phyloP scores from a whole-genome alignment of 2,888 invertebrate genomes.

The Cataglyphis rosenhaueri region DNA sequence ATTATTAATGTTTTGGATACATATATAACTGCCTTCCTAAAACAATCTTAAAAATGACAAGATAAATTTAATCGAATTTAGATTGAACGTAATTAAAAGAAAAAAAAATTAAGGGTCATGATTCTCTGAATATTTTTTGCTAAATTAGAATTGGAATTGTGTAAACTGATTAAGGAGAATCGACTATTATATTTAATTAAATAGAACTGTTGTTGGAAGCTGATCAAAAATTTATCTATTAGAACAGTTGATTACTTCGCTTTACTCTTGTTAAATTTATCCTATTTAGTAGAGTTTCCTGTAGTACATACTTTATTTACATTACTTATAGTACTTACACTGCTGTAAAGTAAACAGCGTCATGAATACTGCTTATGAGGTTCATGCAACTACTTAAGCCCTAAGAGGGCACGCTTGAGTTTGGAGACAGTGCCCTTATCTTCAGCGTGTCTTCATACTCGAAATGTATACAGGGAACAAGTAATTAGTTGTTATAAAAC shows the following conservation, averaged over 20 bases:
- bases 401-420: conserved; percentile 43
- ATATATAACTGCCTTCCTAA: not conserved
- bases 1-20: not conserved
- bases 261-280: conserved; percentile 17
- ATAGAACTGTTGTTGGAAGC: not conserved
- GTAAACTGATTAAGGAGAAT: not conserved
- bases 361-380: conserved; percentile 49
- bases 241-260: not conserved
- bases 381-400: conserved; percentile 44
- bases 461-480: not conserved
- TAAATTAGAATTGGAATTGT: not conserved
- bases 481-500: conserved; percentile 42
- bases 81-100: not conserved
- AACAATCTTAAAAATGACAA: not conserved
- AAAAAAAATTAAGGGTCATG: not conserved
- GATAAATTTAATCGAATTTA: not conserved
- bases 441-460: not conserved
- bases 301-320: conserved; percentile 23
- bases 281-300: conserved; percentile 9
- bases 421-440: conserved; percentile 44
- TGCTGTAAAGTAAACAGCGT: conserved; percentile 42
- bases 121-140: not conserved
- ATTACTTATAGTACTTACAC: conserved; percentile 33
- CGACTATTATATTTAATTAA: conserved; percentile 17
- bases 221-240: conserved; percentile 34